Base-by-base conservation (phyloP, 2,888 invertebrate species). In the Tipula helvola region DNA sequence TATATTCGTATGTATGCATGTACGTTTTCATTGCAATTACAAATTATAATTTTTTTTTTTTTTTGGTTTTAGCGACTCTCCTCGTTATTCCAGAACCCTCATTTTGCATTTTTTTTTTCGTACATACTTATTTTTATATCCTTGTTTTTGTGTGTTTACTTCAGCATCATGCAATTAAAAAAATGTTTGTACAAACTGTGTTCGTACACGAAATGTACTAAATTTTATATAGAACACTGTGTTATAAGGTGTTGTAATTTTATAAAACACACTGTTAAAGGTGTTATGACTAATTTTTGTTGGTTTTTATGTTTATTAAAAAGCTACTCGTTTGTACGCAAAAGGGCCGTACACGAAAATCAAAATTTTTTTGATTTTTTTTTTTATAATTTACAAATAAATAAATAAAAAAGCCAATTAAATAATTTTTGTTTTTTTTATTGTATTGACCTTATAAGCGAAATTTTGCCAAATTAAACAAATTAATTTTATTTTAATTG, bases 401-500 rank as follows among this genome's bases (percentile, higher is more conserved):
- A 52, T 52, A 16, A 52, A 52, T 71, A 71, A 71, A 52, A 71
- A 18, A n/a, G 2, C 28, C 52, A 52, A 28, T 52, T 52, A 52
- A 52, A 52, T 52, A 16, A 52, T 52, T 52, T 8, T 71, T 71
- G n/a, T 52, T 52, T 8, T 71, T 71, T 71, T 8, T 71, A 71
- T 71, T 71, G 71, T 71, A 71, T 71, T 71, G 71, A 71, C 71
- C 71, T 71, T 71, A 71, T 71, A 71, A 71, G 71, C n/a, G 71
- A 71, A 71, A 71, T 71, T 71, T 8, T 28, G 28, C 71, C 28
- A 71, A 71, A 28, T 2, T 8, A 28, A 44, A n/a, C 28, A 71
- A 71, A 71, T 71, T 71, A 71, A 71, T 71, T 71, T 71, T n/a
- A 71, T 71, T 71, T 71, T 71, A 71, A 71, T 71, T 71, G 71